phyloP scores from a whole-genome alignment of 2,113 vertebrate genomes.

The Sakesphorus luctuosus region DNA sequence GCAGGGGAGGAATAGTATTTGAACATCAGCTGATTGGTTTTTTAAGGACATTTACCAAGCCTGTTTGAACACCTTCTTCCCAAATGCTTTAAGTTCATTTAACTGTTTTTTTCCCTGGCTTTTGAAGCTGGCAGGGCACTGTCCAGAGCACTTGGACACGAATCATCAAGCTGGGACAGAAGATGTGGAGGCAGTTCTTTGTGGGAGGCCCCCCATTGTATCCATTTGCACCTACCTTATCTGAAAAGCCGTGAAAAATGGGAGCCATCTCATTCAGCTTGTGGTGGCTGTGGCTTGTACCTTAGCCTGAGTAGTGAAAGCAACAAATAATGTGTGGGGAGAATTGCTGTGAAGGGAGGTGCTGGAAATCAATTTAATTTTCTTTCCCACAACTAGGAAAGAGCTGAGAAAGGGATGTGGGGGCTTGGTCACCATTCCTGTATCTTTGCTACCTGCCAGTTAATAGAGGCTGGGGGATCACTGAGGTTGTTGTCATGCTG shows the following conservation, averaged over 20 bases:
- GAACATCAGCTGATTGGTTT: background rate
- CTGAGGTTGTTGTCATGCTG: background rate
- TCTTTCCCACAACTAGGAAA: background rate
- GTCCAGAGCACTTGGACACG: background rate
- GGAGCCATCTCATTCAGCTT: background rate
- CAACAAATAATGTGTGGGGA: fast-evolving
- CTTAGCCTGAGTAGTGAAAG: background rate
- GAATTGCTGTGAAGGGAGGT: background rate
- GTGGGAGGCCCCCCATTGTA: background rate
- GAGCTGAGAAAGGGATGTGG: background rate
- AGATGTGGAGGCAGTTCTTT: background rate
- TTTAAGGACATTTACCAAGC: background rate
- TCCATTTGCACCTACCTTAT: background rate
- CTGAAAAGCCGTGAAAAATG: background rate
- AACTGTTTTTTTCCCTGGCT: background rate
- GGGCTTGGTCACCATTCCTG: fast-evolving
- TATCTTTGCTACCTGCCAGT: background rate
- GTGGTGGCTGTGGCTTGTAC: fast-evolving
- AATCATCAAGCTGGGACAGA: background rate
- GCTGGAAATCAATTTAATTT: background rate
- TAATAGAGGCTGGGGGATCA: background rate
- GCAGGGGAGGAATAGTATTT: background rate
- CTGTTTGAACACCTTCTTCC: background rate
- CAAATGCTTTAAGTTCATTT: background rate
- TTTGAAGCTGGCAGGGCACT: background rate